Base-by-base conservation (phyloP, 2,797 vertebrate species). In the Rhinoraja longicauda region DNA sequence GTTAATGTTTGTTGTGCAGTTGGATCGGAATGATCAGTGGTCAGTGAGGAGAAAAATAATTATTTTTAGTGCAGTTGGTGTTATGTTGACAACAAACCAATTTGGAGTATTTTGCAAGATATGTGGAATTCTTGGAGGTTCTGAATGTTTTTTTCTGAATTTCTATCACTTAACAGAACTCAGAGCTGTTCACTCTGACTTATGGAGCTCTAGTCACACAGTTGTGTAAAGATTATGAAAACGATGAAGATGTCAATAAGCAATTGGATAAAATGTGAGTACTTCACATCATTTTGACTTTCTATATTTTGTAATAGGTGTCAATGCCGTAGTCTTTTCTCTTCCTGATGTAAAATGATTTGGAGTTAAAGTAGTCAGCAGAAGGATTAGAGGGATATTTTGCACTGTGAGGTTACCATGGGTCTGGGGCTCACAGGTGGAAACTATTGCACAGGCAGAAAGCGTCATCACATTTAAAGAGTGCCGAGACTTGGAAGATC, bases 231-330 rank as follows among this genome's bases (percentile, higher is more conserved):
- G 99, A 99, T 96, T 99, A 99, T 0, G 99, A 99, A 96, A 99
- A 99, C 0, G 99, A 99, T 0, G 99, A 99, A 59, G 99, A 99
- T 1, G 99, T 99, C 94, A 99, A 99, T 95, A 99, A 99, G 95
- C 98, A 99, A 94, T 97, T 99, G 93, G 99, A 99, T 95, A 99
- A 99, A 95, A 99, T 99, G 99, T 99, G 94, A 98, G 99, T 97
- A 32, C 24, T 72, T 72, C 24, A 67, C 64, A 24, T 72, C 12
- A 57, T 45, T 57, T 39, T 67, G n/a, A 67, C 77, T 59, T 86
- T 88, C 29, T 24, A 72, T 72, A 72, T 1, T 72, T 72, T 72
- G 21, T 72, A 21, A 21, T 72, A 24, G 21, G 45, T 21, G 70
- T 21, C 24, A 21, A 67, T 67, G 79, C 9, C 32, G 24, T 45